Evolutionary conservation across 2,113 vertebrate species (phyloP).

Genomic region (Trichomycterus rosablanca): DNA sequence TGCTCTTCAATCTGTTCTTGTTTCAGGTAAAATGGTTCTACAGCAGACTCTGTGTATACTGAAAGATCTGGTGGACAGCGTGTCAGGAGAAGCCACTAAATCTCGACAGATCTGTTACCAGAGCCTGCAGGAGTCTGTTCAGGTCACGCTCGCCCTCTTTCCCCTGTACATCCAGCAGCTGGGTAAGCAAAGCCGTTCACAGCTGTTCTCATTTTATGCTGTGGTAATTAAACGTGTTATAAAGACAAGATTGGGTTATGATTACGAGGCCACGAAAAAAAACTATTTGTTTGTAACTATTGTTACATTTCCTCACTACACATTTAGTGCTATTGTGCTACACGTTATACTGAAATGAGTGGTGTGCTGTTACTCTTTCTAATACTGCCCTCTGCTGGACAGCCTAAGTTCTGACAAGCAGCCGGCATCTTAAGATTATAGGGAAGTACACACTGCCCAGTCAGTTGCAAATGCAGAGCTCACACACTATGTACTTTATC

Average conservation of each 20-base stretch:
- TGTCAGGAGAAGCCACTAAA: conserved; percentile 93
- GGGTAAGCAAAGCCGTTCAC: conserved; percentile 63
- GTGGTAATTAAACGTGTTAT: too few relatives aligned
- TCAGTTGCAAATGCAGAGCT: too few relatives aligned
- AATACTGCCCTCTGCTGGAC: neutral
- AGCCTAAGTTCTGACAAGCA: too few relatives aligned
- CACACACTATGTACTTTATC: too few relatives aligned
- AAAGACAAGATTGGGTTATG: too few relatives aligned
- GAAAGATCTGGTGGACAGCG: conserved; percentile 87
- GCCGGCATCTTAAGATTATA: too few relatives aligned
- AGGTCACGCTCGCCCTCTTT: conserved; percentile 93
- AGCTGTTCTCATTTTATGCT: too few relatives aligned
- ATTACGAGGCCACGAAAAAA: too few relatives aligned
- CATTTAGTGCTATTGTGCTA: neutral
- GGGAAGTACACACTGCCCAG: too few relatives aligned
- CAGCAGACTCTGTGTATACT: conserved; percentile 90
- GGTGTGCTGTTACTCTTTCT: neutral
- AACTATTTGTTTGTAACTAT: too few relatives aligned
- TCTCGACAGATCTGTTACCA: conserved; percentile 98
- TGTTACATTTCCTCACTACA: too few relatives aligned
- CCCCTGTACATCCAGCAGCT: conserved; percentile 94
- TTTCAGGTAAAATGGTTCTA: conserved; percentile 83
- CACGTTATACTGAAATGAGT: neutral
- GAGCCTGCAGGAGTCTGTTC: conserved; percentile 93
- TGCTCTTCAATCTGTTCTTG: too few relatives aligned